These are phyloP conservation scores for Gymnocephalus cernua DNA, from an alignment of 2,113 vertebrate genomes.

Conservation along the genomic window DNA sequence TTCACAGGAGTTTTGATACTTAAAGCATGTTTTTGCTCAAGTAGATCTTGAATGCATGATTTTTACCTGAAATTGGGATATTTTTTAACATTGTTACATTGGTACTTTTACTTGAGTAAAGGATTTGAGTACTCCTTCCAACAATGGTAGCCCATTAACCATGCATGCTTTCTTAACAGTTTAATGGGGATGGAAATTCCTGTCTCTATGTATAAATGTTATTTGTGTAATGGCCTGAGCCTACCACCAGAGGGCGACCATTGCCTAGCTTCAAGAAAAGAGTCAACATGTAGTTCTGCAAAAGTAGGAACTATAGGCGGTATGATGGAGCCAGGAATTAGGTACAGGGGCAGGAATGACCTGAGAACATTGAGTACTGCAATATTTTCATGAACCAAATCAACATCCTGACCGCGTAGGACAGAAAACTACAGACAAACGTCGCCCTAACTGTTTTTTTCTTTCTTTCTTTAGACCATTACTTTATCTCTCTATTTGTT, in stretches of 20 bases:
- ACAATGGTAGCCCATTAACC: neutral
- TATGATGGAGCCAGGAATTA: neutral
- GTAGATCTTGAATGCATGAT: neutral
- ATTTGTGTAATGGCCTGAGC: neutral
- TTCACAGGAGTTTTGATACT: neutral
- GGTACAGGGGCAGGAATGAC: neutral
- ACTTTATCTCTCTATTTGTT: neutral
- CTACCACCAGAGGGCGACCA: constrained; percentile 54
- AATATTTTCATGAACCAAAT: constrained; percentile 1
- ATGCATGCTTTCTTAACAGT: no score
- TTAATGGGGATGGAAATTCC: neutral
- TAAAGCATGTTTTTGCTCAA: neutral
- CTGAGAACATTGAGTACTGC: neutral
- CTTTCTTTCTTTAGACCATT: neutral
- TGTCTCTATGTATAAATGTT: neutral
- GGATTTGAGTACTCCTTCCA: neutral
- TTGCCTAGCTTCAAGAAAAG: neutral
- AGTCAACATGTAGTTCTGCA: neutral
- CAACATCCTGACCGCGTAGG: neutral
- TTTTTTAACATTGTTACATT: neutral
- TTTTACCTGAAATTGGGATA: neutral
- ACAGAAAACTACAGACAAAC: neutral
- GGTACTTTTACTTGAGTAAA: neutral
- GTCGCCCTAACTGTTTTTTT: neutral
- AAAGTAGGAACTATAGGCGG: constrained; percentile 2